These are phyloP conservation scores for Podarcis muralis DNA, from an alignment of 2,113 vertebrate species.

Conservation along the genomic window DNA sequence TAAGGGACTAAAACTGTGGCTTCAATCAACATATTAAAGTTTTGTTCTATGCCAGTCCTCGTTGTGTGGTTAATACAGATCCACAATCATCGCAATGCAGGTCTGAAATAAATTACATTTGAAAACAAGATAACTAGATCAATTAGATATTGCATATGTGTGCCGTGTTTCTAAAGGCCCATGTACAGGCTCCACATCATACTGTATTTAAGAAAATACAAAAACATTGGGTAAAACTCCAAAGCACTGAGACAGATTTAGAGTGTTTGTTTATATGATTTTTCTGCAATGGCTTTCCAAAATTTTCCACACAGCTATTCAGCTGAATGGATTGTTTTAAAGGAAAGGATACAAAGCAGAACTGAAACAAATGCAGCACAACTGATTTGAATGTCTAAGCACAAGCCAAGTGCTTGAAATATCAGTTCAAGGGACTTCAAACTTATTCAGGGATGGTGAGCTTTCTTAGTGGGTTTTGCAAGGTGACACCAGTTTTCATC, in stretches of 20 bases:
- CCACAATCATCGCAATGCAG: neutral
- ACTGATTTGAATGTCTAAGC: neutral
- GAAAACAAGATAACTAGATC: neutral
- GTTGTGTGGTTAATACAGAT: neutral
- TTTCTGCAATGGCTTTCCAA: neutral
- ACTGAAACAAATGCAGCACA: neutral
- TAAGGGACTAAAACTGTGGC: neutral
- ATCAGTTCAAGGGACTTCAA: neutral
- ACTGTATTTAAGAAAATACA: neutral
- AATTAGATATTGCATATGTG: neutral
- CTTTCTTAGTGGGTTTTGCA: neutral
- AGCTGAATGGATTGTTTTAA: neutral
- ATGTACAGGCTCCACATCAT: neutral
- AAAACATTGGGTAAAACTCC: neutral
- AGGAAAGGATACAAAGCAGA: neutral
- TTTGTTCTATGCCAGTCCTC: neutral
- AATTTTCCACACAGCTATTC: neutral
- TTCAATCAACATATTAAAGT: neutral
- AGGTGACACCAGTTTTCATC: neutral
- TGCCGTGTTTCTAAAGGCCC: neutral
- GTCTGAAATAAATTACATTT: neutral
- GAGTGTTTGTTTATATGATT: neutral
- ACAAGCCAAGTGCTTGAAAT: neutral
- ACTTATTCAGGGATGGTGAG: neutral
- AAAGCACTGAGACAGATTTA: neutral